Base-by-base conservation (phyloP, 2,797 vertebrate species). In the Bovichtus variegatus region DNA sequence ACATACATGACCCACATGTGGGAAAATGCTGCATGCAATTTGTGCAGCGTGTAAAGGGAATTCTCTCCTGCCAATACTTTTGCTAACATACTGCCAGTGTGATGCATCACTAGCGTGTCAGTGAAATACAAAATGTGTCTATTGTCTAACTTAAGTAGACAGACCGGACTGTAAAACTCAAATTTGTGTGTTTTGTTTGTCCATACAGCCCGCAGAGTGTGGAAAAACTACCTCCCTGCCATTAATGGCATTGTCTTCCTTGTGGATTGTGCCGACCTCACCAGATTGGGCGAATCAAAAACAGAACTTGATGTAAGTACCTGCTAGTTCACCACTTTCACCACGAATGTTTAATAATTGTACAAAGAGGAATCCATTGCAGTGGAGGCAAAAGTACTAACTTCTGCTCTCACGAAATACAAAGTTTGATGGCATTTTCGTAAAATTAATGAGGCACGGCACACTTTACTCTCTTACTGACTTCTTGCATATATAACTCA, bases 161-260 rank as follows among this genome's bases (percentile, higher is more conserved):
- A 19, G 12, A 43, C 10, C 2, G 3, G 19, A 31, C 23, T 25
- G 2, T 34, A 2, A 13, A 21, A 44, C 3, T 41, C 6, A 46
- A 8, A 21, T 27, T 19, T 70, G 76, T 66, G 12, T 55, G 50
- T 53, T 38, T 80, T 66, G 11, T 83, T 3, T 43, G 7, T 58
- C 74, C n/a, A 55, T 18, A 18, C 91, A 99, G 98, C 97, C 89
- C 97, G 98, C 87, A 96, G 98, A 94, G 98, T 99, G 67, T 99
- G 98, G 98, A 99, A 99, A 94, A 99, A 99, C 95, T 99, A 99
- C 93, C 96, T 99, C 93, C 98, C 98, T 72, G 98, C 98, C 78
- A 99, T 99, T 80, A 99, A 99, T 63, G 98, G 97, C 84, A 97
- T 99, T 54, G 98, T 99, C 78, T 99, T 99, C 95, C 95, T 99